These are phyloP conservation scores for Drosophila birchii DNA, from an alignment of 2,888 invertebrate species.

Conservation along the genomic window DNA sequence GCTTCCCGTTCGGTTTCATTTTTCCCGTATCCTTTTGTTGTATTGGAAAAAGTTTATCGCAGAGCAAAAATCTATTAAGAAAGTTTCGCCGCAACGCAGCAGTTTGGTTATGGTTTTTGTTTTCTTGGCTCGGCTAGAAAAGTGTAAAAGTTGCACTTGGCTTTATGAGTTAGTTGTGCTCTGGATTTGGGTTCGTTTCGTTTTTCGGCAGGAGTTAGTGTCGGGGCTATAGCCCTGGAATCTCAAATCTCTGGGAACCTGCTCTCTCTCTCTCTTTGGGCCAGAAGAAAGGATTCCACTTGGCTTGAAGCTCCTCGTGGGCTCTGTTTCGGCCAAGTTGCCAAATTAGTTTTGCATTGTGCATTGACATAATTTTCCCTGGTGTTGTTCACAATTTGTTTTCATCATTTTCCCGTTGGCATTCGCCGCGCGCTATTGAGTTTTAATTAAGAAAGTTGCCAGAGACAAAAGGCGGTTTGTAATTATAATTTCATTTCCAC, in stretches of 20 bases:
- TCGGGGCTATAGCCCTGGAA: slow-evolving; percentile 55
- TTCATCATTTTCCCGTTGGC: slow-evolving; percentile 44
- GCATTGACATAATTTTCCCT: slow-evolving; percentile 54
- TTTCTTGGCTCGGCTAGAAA: slow-evolving; percentile 51
- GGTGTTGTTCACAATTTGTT: slow-evolving; percentile 44
- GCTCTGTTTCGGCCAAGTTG: slow-evolving; percentile 45
- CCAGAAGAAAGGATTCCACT: slow-evolving; percentile 37
- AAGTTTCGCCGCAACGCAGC: slow-evolving; percentile 74
- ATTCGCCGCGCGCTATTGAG: slow-evolving; percentile 60
- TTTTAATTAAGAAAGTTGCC: slow-evolving; percentile 76
- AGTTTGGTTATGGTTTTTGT: slow-evolving; percentile 64
- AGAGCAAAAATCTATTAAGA: slow-evolving; percentile 75
- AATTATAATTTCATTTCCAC: slow-evolving; percentile 36
- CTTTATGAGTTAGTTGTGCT: slow-evolving; percentile 59
- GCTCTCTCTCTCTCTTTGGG: not conserved
- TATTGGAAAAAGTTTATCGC: slow-evolving; percentile 66
- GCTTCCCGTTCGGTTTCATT: slow-evolving; percentile 29
- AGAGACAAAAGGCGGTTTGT: slow-evolving; percentile 39
- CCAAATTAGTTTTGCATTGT: slow-evolving; percentile 52
- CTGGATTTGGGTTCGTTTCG: slow-evolving; percentile 16
- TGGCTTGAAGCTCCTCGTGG: slow-evolving; percentile 20
- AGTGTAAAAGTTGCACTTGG: slow-evolving; percentile 64
- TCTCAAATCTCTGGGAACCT: slow-evolving; percentile 22
- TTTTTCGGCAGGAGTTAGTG: slow-evolving; percentile 49
- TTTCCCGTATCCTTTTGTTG: slow-evolving; percentile 23